Percentiles rank a stretch among this genome's conserved stretches.
phyloP scores from a whole-genome alignment of 2,888 invertebrate species.

The Andrena chrysosceles region DNA sequence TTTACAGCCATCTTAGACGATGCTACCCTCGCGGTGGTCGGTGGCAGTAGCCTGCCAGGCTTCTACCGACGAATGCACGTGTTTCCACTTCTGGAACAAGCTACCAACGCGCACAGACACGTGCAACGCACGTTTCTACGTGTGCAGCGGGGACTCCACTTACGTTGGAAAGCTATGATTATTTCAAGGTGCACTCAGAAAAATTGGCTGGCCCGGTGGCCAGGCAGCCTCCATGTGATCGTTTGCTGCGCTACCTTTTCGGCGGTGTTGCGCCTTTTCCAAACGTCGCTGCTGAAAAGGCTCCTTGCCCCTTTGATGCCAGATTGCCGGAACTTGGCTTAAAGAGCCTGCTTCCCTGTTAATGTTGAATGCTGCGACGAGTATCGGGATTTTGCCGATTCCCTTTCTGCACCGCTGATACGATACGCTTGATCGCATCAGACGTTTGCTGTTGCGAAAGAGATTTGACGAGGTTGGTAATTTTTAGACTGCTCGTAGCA shows the following conservation, averaged over 20 bases:
- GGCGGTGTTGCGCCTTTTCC: constrained; percentile 43
- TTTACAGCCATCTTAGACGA: constrained; percentile 57
- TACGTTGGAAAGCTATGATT: constrained; percentile 77
- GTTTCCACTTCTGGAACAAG: constrained; percentile 6
- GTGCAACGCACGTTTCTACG: constrained; percentile 9
- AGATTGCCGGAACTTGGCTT: constrained; percentile 46
- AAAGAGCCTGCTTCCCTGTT: constrained; percentile 38
- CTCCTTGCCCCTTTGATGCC: constrained; percentile 48
- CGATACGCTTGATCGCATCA: neutral
- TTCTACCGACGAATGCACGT: neutral
- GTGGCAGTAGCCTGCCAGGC: constrained; percentile 11
- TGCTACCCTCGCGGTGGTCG: constrained; percentile 36
- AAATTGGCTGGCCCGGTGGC: constrained; percentile 76
- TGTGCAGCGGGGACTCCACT: constrained; percentile 62
- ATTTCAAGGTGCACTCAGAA: constrained; percentile 83
- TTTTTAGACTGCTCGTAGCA: neutral
- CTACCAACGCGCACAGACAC: neutral
- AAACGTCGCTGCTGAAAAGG: constrained; percentile 59
- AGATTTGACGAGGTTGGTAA: neutral
- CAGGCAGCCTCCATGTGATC: constrained; percentile 37
- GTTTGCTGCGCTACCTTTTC: constrained; percentile 11
- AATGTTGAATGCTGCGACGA: constrained; percentile 21
- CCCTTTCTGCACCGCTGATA: neutral
- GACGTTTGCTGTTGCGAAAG: neutral
- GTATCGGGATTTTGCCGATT: constrained; percentile 14